A percentile compares a stretch with the other conserved stretches of the same genome.
phyloP scores from a whole-genome alignment of 2,888 invertebrate genomes.

The Notodonta dromedarius region DNA sequence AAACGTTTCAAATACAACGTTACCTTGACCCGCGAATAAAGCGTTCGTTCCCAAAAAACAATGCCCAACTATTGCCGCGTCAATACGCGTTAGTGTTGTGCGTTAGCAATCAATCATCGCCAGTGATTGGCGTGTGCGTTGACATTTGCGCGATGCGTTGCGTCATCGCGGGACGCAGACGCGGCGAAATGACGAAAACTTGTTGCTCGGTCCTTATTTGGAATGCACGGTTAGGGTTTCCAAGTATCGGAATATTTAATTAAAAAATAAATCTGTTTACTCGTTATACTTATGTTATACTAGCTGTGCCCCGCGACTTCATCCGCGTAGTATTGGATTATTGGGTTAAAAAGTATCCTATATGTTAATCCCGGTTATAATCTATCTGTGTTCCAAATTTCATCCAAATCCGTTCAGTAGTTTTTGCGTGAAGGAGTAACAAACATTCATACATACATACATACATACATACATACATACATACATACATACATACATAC shows the following conservation, averaged over 20 bases:
- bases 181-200: slow-evolving; percentile 62
- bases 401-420: no score
- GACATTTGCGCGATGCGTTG: slow-evolving; percentile 67
- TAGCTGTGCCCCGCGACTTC: no score
- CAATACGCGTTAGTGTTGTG: neutral
- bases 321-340: no score
- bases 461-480: no score
- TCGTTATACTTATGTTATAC: no score
- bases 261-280: no score
- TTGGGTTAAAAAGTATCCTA: no score
- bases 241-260: slow-evolving; percentile 1
- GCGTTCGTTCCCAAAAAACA: slow-evolving; percentile 5
- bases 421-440: no score
- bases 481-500: no score
- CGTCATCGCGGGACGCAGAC: slow-evolving; percentile 29
- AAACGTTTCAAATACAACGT: neutral
- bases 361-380: no score
- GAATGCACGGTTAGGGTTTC: slow-evolving; percentile 32
- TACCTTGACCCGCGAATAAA: neutral
- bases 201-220: slow-evolving; percentile 52
- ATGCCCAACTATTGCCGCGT: neutral
- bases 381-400: no score
- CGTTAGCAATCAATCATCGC: slow-evolving; percentile 45
- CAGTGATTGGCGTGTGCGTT: slow-evolving; percentile 53
- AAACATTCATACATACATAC: no score